These are phyloP conservation scores for Bubo scandiacus DNA, from an alignment of 2,113 vertebrate species.

Conservation along the genomic window DNA sequence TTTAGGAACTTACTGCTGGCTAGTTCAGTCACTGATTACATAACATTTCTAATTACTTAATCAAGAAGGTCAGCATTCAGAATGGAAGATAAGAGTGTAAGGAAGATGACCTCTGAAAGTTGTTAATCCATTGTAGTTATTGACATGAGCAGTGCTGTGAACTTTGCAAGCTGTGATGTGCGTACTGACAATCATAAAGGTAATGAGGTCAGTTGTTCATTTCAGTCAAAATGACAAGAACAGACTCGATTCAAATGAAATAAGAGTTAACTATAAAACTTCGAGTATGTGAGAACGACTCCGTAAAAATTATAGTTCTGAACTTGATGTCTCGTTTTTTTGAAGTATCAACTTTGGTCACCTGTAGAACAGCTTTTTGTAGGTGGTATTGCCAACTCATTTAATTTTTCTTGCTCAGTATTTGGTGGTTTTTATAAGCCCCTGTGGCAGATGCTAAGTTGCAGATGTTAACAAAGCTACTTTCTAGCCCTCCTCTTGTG, in stretches of 20 bases:
- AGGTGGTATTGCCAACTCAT: neutral
- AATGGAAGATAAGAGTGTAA: neutral
- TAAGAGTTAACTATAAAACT: neutral
- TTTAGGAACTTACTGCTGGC: neutral
- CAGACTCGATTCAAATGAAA: neutral
- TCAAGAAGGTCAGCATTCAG: neutral
- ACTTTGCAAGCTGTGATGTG: neutral
- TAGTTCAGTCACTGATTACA: neutral
- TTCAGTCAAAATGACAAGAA: conserved; percentile 27
- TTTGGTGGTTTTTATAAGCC: neutral
- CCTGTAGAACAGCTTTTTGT: neutral
- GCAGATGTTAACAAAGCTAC: neutral
- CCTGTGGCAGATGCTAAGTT: neutral
- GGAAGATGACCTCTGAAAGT: neutral
- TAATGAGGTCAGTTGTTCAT: neutral
- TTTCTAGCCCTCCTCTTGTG: neutral
- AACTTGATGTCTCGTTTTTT: neutral
- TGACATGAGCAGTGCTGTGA: neutral
- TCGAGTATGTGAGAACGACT: neutral
- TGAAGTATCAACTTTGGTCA: neutral
- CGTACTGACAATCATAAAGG: neutral
- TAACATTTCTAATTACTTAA: neutral
- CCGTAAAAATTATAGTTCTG: neutral
- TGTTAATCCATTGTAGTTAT: neutral
- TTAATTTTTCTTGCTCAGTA: neutral